Evolutionary conservation across 2,888 invertebrate genomes (phyloP).

Genomic region (Diogma glabrata): DNA sequence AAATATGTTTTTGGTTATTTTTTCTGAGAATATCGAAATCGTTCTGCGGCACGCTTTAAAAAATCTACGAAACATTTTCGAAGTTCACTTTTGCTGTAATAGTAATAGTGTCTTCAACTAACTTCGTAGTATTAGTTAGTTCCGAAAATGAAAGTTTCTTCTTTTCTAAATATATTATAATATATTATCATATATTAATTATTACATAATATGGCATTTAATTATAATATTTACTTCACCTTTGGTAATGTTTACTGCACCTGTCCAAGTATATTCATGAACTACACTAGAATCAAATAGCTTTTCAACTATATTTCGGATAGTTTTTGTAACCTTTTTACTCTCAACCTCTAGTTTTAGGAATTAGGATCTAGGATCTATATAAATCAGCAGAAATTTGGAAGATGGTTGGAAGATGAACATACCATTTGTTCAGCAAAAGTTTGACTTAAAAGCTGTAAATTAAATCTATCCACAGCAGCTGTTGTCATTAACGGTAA

Average conservation of each 20-base stretch:
- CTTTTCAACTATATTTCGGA: not conserved
- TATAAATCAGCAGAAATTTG: too few species aligned
- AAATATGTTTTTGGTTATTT: too few species aligned
- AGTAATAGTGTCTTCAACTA: too few species aligned
- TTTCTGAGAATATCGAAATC: not conserved
- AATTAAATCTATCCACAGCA: not conserved
- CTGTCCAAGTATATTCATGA: not conserved
- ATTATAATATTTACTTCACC: not conserved
- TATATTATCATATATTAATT: too few species aligned
- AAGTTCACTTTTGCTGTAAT: not conserved
- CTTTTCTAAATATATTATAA: too few species aligned
- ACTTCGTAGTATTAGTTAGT: too few species aligned
- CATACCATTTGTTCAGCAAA: constrained; percentile 1
- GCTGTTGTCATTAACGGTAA: not conserved
- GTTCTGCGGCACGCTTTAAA: not conserved
- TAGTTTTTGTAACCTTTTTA: too few species aligned
- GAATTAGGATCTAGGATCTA: too few species aligned
- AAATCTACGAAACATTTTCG: not conserved
- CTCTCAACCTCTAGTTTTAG: too few species aligned
- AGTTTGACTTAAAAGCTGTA: not conserved
- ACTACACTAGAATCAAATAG: not conserved
- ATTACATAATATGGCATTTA: not conserved
- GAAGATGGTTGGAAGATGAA: too few species aligned
- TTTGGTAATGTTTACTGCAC: not conserved
- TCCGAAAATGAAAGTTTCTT: too few species aligned